Evolutionary conservation across 2,113 vertebrate genomes (phyloP).

Genomic region (Ramphastos sulfuratus): DNA sequence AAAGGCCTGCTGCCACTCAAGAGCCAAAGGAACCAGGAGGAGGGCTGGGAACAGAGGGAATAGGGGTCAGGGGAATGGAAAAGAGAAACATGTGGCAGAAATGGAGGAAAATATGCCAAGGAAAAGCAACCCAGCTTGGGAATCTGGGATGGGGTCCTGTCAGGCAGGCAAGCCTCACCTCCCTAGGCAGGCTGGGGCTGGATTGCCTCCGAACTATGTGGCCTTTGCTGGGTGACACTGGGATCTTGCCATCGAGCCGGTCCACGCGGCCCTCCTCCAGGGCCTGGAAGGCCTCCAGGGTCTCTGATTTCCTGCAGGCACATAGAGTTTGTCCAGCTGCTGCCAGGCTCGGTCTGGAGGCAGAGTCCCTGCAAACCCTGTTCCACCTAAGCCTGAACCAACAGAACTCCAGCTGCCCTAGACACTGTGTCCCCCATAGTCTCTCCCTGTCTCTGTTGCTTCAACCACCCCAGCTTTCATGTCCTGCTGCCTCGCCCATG

Average conservation of each 20-base stretch:
- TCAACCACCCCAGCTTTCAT: background rate
- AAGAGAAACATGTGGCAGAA: background rate
- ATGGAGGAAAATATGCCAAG: background rate
- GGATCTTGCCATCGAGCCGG: constrained; percentile 62
- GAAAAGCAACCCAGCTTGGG: background rate
- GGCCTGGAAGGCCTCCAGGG: constrained; percentile 76
- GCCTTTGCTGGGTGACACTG: constrained; percentile 63
- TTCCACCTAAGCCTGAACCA: background rate
- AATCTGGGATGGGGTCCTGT: background rate
- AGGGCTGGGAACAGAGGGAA: background rate
- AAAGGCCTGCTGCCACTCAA: background rate
- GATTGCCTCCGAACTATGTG: constrained; percentile 68
- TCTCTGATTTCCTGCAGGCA: constrained; percentile 76
- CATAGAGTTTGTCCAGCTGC: background rate
- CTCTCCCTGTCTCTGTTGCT: background rate
- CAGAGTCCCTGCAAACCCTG: background rate
- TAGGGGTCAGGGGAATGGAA: background rate
- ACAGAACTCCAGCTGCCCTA: background rate
- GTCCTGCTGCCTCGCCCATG: background rate
- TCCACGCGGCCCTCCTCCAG: constrained; percentile 71
- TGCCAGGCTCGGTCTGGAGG: background rate
- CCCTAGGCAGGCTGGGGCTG: constrained; percentile 74
- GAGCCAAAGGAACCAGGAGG: background rate
- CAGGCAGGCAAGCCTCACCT: constrained; percentile 65
- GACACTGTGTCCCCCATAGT: fast-evolving